Conservation (phyloP, 2,888 invertebrate species). For the Drosophila paranaensis region DNA sequence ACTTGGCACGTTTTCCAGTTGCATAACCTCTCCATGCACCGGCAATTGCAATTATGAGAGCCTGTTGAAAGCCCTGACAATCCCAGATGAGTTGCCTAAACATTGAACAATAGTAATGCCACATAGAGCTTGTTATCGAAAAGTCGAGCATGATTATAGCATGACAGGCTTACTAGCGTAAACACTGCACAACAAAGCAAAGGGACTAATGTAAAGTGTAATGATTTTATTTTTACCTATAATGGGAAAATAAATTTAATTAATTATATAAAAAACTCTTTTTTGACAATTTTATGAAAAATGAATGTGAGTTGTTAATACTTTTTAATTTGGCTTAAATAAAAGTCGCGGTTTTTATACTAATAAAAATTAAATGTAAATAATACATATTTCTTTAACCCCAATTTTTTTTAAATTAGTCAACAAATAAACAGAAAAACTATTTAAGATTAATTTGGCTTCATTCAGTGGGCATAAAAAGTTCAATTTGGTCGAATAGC, state of each 20-base stretch:
- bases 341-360: no score
- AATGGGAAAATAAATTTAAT: no score
- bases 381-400: not conserved
- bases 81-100: conserved; percentile 2
- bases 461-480: not conserved
- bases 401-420: not conserved
- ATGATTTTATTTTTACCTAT: no score
- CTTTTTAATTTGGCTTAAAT: not conserved
- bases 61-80: not conserved
- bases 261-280: no score
- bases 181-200: not conserved
- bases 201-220: not conserved
- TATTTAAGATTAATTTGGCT: not conserved
- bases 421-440: not conserved
- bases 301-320: not conserved
- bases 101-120: not conserved
- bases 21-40: not conserved
- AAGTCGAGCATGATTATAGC: conserved; percentile 7
- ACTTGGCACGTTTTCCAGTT: conserved; percentile 23
- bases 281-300: no score
- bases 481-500: not conserved
- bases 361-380: not conserved
- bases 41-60: not conserved
- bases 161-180: not conserved
- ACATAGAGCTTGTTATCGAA: conserved; percentile 2